Conservation (phyloP, 2,888 invertebrate species). For the Odontomyia ornata region DNA sequence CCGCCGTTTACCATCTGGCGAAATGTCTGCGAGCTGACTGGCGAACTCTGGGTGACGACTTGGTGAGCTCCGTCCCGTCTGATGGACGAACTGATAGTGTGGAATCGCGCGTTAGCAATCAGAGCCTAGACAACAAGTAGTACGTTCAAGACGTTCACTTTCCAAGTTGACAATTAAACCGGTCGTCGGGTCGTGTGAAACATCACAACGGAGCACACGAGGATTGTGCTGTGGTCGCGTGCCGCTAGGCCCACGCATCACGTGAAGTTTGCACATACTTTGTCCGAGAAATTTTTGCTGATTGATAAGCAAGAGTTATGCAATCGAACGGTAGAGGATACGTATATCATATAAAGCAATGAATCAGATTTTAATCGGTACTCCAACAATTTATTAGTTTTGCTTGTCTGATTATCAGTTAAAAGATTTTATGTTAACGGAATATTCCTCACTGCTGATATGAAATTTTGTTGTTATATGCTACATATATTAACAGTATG, state of each 20-base stretch:
- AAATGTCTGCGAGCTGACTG: constrained; percentile 10
- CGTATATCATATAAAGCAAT: neutral
- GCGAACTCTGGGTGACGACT: neutral
- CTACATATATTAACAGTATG: too few species aligned
- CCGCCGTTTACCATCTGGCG: constrained; percentile 8
- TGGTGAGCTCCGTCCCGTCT: constrained; percentile 9
- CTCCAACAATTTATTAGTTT: too few species aligned
- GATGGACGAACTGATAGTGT: constrained; percentile 21
- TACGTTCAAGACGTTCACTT: constrained; percentile 22
- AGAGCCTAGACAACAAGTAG: constrained; percentile 34
- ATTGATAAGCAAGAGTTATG: neutral
- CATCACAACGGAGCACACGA: constrained; percentile 2
- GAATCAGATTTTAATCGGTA: too few species aligned
- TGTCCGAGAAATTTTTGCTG: neutral
- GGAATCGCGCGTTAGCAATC: constrained; percentile 29
- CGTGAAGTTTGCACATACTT: neutral
- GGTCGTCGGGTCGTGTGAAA: constrained; percentile 28
- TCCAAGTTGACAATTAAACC: constrained; percentile 35
- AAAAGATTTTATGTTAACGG: too few species aligned
- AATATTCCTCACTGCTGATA: too few species aligned
- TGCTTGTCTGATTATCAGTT: too few species aligned
- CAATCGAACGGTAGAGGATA: neutral
- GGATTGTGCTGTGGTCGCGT: neutral
- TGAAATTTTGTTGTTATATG: too few species aligned
- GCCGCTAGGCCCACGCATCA: neutral